Evolutionary conservation across 2,888 invertebrate genomes (phyloP).

Genomic region (Galeopsomyia nigrocyanea): DNA sequence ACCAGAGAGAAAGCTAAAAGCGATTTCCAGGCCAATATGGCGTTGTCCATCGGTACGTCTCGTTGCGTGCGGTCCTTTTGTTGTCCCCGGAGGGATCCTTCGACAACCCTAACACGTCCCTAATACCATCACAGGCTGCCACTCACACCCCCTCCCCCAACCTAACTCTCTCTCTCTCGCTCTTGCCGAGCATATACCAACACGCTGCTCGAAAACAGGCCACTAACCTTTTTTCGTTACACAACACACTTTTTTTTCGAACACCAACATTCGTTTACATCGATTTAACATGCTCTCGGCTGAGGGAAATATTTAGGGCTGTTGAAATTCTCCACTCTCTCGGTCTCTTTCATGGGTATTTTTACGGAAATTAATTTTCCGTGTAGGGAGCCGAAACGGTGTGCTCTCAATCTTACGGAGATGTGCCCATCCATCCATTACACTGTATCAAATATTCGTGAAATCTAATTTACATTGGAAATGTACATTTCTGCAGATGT

Average conservation of each 20-base stretch:
- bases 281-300: too few relatives aligned
- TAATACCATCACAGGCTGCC: slow-evolving; percentile 62
- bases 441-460: too few relatives aligned
- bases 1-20: slow-evolving; percentile 42
- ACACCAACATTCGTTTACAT: slow-evolving; percentile 11
- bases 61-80: slow-evolving; percentile 67
- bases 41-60: slow-evolving; percentile 64
- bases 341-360: slow-evolving; percentile 1
- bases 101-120: slow-evolving; percentile 66
- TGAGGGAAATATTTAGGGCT: too few relatives aligned
- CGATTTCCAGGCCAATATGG: slow-evolving; percentile 56
- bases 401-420: background rate
- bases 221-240: too few relatives aligned
- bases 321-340: slow-evolving; percentile 42
- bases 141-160: slow-evolving; percentile 51
- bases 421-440: slow-evolving; percentile 40
- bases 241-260: background rate
- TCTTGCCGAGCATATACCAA: too few relatives aligned
- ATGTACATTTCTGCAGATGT: too few relatives aligned
- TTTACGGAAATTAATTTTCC: too few relatives aligned
- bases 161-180: slow-evolving; percentile 22
- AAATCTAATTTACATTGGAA: too few relatives aligned
- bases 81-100: slow-evolving; percentile 62
- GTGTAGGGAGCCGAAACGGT: too few relatives aligned
- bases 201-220: too few relatives aligned